A percentile compares a stretch with the other conserved stretches of the same genome.
Conservation (phyloP, 2,113 vertebrate genomes). For the Chaenogobius annularis region DNA sequence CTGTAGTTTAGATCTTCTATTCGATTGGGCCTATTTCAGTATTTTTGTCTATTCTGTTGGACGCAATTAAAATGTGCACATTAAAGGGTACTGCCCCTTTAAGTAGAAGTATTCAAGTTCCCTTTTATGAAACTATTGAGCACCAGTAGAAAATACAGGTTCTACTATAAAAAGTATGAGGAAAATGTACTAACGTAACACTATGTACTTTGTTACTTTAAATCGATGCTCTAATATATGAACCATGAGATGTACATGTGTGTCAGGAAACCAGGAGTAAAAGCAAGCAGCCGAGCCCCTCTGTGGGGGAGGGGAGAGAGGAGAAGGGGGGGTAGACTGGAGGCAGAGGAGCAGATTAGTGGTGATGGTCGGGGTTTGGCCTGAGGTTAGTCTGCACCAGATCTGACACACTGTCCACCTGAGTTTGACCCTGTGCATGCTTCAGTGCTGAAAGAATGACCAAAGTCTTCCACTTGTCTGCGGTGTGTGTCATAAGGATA, state of each 20-base stretch:
- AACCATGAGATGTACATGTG: neutral
- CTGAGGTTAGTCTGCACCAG: conserved; percentile 43
- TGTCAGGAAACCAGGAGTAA: neutral
- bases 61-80: too few relatives aligned
- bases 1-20: too few relatives aligned
- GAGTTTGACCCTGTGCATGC: neutral
- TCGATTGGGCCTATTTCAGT: too few relatives aligned
- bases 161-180: neutral
- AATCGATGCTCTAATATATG: neutral
- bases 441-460: neutral
- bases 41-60: too few relatives aligned
- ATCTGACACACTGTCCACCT: conserved; percentile 17
- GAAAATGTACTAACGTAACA: too few relatives aligned
- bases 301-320: neutral
- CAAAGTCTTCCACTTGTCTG: neutral
- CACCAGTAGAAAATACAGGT: too few relatives aligned
- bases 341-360: neutral
- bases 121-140: neutral
- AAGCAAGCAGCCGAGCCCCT: neutral
- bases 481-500: neutral
- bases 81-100: too few relatives aligned
- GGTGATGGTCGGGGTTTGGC: conserved; percentile 11
- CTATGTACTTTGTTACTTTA: too few relatives aligned
- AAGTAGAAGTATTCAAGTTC: too few relatives aligned
- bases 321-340: neutral